Conservation (phyloP, 2,113 vertebrate species). For the Epinephelus moara region DNA sequence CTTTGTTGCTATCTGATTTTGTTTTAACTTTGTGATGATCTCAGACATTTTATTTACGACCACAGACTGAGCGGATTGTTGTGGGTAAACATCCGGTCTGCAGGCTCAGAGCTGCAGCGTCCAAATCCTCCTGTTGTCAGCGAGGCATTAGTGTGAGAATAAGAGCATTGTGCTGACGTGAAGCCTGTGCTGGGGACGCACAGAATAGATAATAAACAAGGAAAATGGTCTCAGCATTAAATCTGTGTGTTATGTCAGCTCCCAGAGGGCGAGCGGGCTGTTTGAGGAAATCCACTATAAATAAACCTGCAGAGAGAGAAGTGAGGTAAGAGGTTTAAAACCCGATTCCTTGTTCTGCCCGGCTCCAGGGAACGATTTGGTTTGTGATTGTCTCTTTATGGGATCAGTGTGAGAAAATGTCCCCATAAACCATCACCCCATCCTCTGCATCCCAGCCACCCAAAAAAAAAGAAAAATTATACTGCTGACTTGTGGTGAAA, state of each 20-base stretch:
- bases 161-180: constrained; percentile 22
- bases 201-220: background rate
- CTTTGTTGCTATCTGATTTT: background rate
- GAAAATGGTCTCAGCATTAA: constrained; percentile 23
- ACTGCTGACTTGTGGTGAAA: background rate
- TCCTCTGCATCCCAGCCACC: background rate
- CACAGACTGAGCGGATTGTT: constrained; percentile 29
- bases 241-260: constrained; percentile 51
- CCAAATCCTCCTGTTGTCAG: constrained; percentile 47
- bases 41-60: constrained; percentile 21
- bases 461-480: no score
- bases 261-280: constrained; percentile 23
- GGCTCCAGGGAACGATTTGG: constrained; percentile 52
- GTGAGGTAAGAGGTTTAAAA: constrained; percentile 68
- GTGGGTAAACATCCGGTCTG: constrained; percentile 30
- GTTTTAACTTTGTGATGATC: background rate
- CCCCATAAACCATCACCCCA: background rate
- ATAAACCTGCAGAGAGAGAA: constrained; percentile 30
- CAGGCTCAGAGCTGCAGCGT: constrained; percentile 24
- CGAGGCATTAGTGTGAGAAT: constrained; percentile 30
- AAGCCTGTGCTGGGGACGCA: background rate
- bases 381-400: constrained; percentile 48
- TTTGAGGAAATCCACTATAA: constrained; percentile 56
- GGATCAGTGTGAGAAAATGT: constrained; percentile 3
- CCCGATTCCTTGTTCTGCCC: constrained; percentile 33